A percentile compares a stretch with the other conserved stretches of the same genome.
These are phyloP conservation scores for Yponomeuta evonymella DNA, from an alignment of 2,888 invertebrate species.

Conservation along the genomic window DNA sequence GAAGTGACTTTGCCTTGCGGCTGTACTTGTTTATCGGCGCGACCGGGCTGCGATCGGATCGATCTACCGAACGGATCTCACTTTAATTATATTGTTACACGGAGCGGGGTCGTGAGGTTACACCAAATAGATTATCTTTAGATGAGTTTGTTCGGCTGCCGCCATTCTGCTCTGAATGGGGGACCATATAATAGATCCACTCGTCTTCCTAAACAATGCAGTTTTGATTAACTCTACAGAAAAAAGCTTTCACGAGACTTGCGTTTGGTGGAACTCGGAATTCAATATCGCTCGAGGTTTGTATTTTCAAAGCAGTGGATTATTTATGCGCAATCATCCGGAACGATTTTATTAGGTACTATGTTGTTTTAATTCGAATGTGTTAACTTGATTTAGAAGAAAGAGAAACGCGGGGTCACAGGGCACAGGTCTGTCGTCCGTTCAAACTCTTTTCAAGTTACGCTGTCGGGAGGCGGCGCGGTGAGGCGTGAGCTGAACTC, in stretches of 20 bases:
- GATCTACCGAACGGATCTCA: conserved; percentile 45
- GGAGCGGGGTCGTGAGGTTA: conserved; percentile 70
- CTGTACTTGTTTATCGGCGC: conserved; percentile 1
- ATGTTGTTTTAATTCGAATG: no score
- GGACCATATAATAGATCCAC: conserved; percentile 17
- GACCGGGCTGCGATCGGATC: conserved; percentile 30
- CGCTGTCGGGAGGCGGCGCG: no score
- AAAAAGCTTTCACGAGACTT: background rate
- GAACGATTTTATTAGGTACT: no score
- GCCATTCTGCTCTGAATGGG: conserved; percentile 38
- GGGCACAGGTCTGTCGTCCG: no score
- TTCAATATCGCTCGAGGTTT: no score
- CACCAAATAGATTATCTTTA: conserved; percentile 72
- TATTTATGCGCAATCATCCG: no score
- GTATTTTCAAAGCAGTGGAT: no score
- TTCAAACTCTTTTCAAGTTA: no score
- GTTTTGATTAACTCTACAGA: background rate
- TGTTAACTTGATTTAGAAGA: no score
- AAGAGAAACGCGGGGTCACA: no score
- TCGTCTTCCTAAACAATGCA: background rate
- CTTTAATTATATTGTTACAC: conserved; percentile 75
- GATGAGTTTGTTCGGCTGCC: conserved; percentile 53
- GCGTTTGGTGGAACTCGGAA: no score
- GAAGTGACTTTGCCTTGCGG: background rate
- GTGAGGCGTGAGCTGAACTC: no score